Conservation (phyloP, 2,113 vertebrate genomes). For the Oostethus manadensis region DNA sequence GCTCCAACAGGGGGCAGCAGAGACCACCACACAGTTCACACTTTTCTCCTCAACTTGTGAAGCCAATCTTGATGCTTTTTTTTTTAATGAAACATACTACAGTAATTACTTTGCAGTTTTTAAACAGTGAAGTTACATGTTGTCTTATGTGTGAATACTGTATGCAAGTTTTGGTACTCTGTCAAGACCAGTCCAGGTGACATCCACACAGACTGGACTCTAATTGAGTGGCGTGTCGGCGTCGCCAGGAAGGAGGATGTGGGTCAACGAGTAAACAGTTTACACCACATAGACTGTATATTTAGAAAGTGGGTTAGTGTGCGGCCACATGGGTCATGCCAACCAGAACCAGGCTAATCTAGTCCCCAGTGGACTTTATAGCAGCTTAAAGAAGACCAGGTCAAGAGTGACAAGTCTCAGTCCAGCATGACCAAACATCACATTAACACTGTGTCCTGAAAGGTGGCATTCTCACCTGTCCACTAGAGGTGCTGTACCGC, state of each 20-base stretch:
- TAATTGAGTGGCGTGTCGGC: not conserved
- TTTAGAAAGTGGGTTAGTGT: constrained; percentile 63
- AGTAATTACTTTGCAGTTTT: too few relatives aligned
- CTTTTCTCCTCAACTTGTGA: not conserved
- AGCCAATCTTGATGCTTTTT: not conserved
- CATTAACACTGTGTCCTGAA: not conserved
- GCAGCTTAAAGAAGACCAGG: not conserved
- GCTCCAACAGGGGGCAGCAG: constrained; percentile 50
- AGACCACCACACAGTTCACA: constrained; percentile 10
- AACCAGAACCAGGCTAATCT: constrained; percentile 44
- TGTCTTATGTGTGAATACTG: too few relatives aligned
- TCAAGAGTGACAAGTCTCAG: not conserved
- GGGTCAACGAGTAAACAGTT: constrained; percentile 48
- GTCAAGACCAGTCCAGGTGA: not conserved
- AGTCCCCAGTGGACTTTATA: constrained; percentile 7
- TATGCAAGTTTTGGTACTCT: too few relatives aligned
- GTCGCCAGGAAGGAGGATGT: constrained; percentile 22
- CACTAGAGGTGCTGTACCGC: constrained; percentile 71
- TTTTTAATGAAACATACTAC: too few relatives aligned
- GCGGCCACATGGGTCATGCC: constrained; percentile 21
- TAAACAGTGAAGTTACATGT: too few relatives aligned
- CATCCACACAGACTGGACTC: not conserved
- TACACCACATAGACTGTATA: constrained; percentile 44
- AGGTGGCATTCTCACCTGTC: constrained; percentile 50
- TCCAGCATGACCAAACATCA: not conserved